Base-by-base conservation (phyloP, 2,113 vertebrate species). In the Oophaga pumilio region DNA sequence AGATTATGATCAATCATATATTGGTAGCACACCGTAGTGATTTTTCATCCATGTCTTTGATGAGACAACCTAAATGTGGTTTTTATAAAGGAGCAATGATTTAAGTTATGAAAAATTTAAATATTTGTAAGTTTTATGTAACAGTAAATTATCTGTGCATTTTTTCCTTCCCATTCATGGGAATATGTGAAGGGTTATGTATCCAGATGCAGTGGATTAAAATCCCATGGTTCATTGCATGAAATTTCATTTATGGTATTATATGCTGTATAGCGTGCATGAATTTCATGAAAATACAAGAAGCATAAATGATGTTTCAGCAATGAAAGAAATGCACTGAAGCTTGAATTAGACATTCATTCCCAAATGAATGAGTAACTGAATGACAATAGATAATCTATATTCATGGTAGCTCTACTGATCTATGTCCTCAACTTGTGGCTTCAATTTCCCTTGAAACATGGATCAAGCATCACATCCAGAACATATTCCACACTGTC, bases 381-480 rank as follows among this genome's bases (percentile, higher is more conserved):
- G 86, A 87, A 87, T 88, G 87, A 88, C 87, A 88, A 84, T 84
- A 88, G 86, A 88, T 88, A 88, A 88, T 88, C 71, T 88, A 88
- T 88, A 88, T 88, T 88, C 87, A 88, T 82, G 50, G 87, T 49
- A 87, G 79, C 86, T 87, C 86, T 87, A 87, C 79, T 87, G 87
- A 88, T 88, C 87, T 88, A 88, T 88, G 87, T 88, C 87, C 87
- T 88, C 59, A 88, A 88, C 87, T 80, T 56, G 81, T 88, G 81
- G 87, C 87, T 84, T 88, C 87, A 84, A 88, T 88, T 88, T 88
- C 81, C 80, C 87, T 88, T 77, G 87, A 88, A 88, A 88, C 87
- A 88, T 84, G 87, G 87, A 88, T 88, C 80, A 88, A 88, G 87
- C 80, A 84, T 84, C 18, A 62, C 73, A 84, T 88, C 59, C 71